Conservation (phyloP, 2,113 vertebrate species). For the Bubo bubo region DNA sequence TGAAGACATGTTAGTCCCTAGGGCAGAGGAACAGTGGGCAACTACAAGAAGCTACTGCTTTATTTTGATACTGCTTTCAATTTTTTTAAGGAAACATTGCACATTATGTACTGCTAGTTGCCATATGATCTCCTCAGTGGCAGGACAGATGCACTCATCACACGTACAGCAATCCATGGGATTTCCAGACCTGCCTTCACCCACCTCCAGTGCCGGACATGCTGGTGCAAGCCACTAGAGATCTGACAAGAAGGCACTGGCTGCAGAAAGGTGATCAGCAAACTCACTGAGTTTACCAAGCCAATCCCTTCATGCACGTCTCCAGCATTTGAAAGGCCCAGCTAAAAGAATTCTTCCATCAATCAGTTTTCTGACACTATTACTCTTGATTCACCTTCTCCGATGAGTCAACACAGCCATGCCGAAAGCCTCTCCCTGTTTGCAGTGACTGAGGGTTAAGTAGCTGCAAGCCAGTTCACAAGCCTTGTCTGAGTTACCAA, state of each 20-base stretch:
- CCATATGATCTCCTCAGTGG: background rate
- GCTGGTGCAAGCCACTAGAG: background rate
- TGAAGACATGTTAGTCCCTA: background rate
- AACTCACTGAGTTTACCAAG: background rate
- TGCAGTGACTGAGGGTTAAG: background rate
- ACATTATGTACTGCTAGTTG: background rate
- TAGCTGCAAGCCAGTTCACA: background rate
- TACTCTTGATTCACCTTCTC: background rate
- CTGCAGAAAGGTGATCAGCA: background rate
- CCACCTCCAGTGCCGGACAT: accelerated
- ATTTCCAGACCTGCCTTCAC: background rate
- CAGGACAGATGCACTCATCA: background rate
- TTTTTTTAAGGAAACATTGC: background rate
- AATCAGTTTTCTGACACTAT: background rate
- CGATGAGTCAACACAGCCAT: accelerated
- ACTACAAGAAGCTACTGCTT: background rate
- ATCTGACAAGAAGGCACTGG: background rate
- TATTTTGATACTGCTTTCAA: background rate
- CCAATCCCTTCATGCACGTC: background rate
- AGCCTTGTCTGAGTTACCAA: background rate
- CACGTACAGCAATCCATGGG: background rate
- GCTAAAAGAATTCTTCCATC: background rate
- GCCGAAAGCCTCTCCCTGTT: background rate
- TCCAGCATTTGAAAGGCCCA: background rate
- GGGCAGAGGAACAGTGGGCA: background rate